Percentiles rank a stretch among this genome's conserved stretches.
phyloP scores from a whole-genome alignment of 1,140 invertebrate genomes.

The roundworm (Caenorhabditis elegans) region DNA sequence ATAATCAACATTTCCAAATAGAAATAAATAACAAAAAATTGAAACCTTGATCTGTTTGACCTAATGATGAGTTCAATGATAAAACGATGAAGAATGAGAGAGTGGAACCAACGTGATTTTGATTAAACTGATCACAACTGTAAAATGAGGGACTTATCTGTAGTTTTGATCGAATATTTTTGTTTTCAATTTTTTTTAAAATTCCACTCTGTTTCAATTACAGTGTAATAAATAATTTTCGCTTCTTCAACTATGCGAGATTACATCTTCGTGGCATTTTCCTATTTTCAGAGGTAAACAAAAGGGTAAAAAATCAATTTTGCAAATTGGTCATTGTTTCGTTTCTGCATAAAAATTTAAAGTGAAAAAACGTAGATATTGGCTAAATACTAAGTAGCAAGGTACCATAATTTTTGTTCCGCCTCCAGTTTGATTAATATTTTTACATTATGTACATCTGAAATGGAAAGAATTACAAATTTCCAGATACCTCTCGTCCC shows the following conservation, averaged over 20 bases:
- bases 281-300: too few species aligned
- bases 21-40: not conserved
- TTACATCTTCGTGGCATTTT: not conserved
- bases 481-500: too few species aligned
- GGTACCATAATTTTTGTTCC: too few species aligned
- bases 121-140: not conserved
- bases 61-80: not conserved
- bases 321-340: too few species aligned
- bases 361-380: too few species aligned
- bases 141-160: not conserved
- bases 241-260: not conserved
- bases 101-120: not conserved
- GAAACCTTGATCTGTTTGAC: slow-evolving; percentile 2
- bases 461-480: too few species aligned
- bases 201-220: not conserved
- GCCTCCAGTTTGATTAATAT: too few species aligned
- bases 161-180: not conserved
- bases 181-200: not conserved
- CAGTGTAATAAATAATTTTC: not conserved
- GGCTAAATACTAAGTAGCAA: too few species aligned
- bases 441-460: too few species aligned
- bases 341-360: too few species aligned
- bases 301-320: too few species aligned
- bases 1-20: not conserved
- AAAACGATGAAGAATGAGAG: not conserved